These are phyloP conservation scores for Calidris pygmaea DNA, from an alignment of 2,113 vertebrate species.

Conservation along the genomic window DNA sequence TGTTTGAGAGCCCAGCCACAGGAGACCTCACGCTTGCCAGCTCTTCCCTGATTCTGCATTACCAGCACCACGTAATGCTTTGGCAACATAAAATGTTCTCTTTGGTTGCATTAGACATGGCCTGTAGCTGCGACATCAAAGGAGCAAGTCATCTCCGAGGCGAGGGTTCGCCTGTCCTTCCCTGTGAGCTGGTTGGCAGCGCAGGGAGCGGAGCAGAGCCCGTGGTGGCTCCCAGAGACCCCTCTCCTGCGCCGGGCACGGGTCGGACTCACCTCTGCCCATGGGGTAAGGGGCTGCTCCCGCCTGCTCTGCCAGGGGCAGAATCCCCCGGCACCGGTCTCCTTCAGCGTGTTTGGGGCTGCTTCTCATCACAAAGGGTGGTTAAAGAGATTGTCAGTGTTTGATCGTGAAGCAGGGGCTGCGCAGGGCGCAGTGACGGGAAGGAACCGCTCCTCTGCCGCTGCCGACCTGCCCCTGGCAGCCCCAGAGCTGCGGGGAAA, in stretches of 20 bases:
- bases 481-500: background rate
- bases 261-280: background rate
- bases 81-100: background rate
- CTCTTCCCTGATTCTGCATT: background rate
- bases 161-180: fast-evolving
- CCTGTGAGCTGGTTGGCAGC: fast-evolving
- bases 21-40: background rate
- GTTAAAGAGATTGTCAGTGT: background rate
- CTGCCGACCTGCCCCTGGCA: background rate
- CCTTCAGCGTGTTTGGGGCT: too few relatives aligned
- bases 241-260: background rate
- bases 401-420: background rate
- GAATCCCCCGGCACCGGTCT: too few relatives aligned
- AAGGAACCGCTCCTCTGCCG: background rate
- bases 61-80: background rate
- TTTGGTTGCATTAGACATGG: fast-evolving
- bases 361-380: background rate
- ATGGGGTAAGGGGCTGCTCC: fast-evolving
- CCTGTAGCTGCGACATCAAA: background rate
- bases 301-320: background rate
- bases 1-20: background rate
- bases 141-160: background rate
- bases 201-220: background rate
- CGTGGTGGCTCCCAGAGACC: background rate
- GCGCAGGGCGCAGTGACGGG: background rate